These are phyloP conservation scores for Mobula hypostoma DNA, from an alignment of 2,113 vertebrate genomes.

Conservation along the genomic window DNA sequence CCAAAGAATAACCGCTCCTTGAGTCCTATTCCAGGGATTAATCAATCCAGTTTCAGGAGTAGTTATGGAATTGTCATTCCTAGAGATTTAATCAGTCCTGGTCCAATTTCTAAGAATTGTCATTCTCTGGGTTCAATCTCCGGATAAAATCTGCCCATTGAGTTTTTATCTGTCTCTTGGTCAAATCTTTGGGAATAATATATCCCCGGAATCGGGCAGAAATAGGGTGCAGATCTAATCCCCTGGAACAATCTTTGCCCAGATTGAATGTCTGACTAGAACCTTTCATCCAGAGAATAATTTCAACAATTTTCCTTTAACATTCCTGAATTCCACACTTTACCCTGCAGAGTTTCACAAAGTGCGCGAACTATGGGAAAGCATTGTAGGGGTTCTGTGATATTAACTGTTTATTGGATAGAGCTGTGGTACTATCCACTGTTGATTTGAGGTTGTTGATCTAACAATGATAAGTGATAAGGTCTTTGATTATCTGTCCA, in stretches of 20 bases:
- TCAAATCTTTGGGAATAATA: no score
- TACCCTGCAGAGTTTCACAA: neutral
- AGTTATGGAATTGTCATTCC: no score
- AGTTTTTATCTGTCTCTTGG: neutral
- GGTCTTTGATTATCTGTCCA: neutral
- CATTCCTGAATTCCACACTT: neutral
- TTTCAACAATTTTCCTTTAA: neutral
- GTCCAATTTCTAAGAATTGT: neutral
- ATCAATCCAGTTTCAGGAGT: neutral
- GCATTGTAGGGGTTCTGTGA: neutral
- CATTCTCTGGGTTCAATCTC: neutral
- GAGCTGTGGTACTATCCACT: neutral
- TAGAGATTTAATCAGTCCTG: no score
- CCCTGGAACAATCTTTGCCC: neutral
- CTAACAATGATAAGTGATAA: neutral
- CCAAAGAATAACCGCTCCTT: neutral
- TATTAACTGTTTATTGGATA: neutral
- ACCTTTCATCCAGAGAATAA: neutral
- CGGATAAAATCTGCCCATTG: no score
- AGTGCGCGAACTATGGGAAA: neutral
- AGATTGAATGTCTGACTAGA: neutral
- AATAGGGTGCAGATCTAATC: neutral
- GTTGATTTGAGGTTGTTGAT: neutral
- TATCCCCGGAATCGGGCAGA: neutral
- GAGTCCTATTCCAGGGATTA: neutral